Conservation (phyloP, 92 coral and sea anemone species). For the Diadumene lineata region DNA sequence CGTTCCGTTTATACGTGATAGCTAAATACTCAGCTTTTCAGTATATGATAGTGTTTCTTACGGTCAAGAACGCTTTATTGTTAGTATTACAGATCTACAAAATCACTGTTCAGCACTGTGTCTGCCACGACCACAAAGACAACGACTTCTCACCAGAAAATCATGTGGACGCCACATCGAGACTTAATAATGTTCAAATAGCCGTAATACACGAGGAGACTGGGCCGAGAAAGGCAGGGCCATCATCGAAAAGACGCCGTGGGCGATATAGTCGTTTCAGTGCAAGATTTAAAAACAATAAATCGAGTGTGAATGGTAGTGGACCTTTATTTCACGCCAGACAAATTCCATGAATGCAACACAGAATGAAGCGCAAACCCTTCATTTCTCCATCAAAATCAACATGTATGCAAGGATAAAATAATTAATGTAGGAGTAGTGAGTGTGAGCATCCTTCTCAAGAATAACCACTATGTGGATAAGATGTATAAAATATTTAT, state of each 20-base stretch:
- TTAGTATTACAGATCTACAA: conserved; percentile 85
- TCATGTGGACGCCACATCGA: conserved; percentile 67
- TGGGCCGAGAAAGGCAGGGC: conserved; percentile 20
- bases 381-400: too few relatives aligned
- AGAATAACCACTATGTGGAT: too few relatives aligned
- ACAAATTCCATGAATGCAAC: neutral
- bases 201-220: conserved; percentile 75
- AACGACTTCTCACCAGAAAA: conserved; percentile 97
- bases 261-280: conserved; percentile 43
- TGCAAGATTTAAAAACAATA: conserved; percentile 51
- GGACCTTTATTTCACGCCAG: conserved; percentile 22
- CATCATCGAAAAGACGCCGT: conserved; percentile 15
- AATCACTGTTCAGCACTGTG: conserved; percentile 84
- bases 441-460: too few relatives aligned
- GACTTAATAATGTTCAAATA: conserved; percentile 88
- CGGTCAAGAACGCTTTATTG: conserved; percentile 92
- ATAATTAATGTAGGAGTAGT: too few relatives aligned
- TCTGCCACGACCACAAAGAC: conserved; percentile 90
- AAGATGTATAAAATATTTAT: too few relatives aligned
- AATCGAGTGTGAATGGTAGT: neutral
- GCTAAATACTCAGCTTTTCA: conserved; percentile 87
- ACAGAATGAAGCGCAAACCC: too few relatives aligned
- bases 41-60: conserved; percentile 93
- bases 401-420: too few relatives aligned
- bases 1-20: conserved; percentile 84